phyloP scores from a whole-genome alignment of 2,888 invertebrate species.

The Protophormia terraenovae region DNA sequence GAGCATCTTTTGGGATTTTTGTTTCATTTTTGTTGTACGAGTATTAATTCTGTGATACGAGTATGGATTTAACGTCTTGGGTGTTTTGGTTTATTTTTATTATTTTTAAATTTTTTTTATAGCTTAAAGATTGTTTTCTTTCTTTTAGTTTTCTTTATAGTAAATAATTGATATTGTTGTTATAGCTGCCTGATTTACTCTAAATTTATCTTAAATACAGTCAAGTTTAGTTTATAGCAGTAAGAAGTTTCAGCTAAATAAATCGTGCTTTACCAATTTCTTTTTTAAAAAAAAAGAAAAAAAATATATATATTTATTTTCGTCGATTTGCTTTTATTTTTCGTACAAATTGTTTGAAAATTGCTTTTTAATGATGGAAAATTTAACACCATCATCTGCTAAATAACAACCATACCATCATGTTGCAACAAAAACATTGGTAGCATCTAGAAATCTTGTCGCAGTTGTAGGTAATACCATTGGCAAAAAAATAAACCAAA shows the following conservation, averaged over 20 bases:
- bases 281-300: neutral
- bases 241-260: neutral
- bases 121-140: neutral
- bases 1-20: neutral
- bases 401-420: constrained; percentile 45
- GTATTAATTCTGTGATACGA: neutral
- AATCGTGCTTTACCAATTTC: constrained; percentile 48
- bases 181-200: constrained; percentile 28
- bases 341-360: constrained; percentile 68
- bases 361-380: constrained; percentile 70
- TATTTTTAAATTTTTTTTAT: neutral
- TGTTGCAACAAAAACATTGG: constrained; percentile 21
- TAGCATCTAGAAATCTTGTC: constrained; percentile 4
- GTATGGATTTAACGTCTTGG: neutral
- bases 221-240: constrained; percentile 2
- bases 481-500: neutral
- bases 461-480: neutral
- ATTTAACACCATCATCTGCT: constrained; percentile 65
- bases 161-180: constrained; percentile 36
- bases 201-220: constrained; percentile 21
- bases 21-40: neutral
- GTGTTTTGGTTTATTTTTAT: constrained; percentile 2
- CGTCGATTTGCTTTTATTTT: constrained; percentile 8
- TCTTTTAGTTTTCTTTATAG: neutral
- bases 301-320: constrained; percentile 3